Conservation (phyloP, 2,113 vertebrate genomes). For the Callionymus lyra region DNA sequence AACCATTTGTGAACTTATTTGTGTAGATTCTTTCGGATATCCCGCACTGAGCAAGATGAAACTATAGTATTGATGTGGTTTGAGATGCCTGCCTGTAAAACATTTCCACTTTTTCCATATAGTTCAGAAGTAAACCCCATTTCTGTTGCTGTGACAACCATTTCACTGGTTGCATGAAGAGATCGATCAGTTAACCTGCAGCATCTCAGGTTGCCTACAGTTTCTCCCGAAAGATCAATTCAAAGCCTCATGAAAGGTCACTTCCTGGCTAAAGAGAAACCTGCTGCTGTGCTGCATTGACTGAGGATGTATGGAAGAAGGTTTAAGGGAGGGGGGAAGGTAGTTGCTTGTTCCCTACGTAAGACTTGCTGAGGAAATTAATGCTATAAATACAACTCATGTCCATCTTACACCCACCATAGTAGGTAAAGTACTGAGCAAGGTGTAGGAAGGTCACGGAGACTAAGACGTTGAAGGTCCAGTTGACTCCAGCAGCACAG, state of each 20-base stretch:
- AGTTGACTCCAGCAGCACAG: constrained; percentile 90
- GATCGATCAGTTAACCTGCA: constrained; percentile 8
- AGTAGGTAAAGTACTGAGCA: constrained; percentile 91
- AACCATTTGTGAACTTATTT: no score
- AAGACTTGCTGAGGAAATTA: not conserved
- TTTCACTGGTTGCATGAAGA: not conserved
- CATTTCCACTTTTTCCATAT: no score
- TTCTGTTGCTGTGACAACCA: no score
- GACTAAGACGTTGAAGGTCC: constrained; percentile 92
- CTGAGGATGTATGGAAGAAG: constrained; percentile 1
- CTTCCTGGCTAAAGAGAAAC: constrained; percentile 33
- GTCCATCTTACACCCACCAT: constrained; percentile 67
- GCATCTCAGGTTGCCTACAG: constrained; percentile 11
- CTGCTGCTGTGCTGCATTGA: constrained; percentile 24
- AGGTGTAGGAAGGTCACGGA: constrained; percentile 92
- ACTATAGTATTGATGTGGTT: no score
- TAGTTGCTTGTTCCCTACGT: not conserved
- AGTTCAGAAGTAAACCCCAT: no score
- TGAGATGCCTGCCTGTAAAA: no score
- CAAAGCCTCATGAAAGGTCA: constrained; percentile 30
- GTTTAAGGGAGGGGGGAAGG: not conserved
- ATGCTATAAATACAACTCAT: not conserved
- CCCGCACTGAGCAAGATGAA: no score
- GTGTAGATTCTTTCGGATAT: no score
- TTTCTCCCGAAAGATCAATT: constrained; percentile 14